Evolutionary conservation across 2,113 vertebrate genomes (phyloP), one percentile per base, ranked within the genome.

Genomic region (Colius striatus): DNA sequence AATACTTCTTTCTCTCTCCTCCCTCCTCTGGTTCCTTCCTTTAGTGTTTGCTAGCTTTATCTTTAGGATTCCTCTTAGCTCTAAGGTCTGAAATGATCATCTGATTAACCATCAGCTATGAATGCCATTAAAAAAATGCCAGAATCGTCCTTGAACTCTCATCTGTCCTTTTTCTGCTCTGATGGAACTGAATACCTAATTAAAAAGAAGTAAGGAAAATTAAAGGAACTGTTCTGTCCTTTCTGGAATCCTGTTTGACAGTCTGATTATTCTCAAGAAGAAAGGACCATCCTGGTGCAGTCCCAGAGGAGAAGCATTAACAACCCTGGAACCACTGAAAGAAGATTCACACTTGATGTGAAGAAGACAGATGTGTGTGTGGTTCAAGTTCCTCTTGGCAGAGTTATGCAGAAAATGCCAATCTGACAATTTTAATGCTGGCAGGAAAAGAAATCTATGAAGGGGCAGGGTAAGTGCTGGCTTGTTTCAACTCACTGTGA

Each of bases 251-350:
- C 48, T 38, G 36, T 90, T 76, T 85, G 82, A 79, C 68, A 84
- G 81, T 34, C 62, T 2, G 29, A 48, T 87, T 79, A 80, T 63
- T 71, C 50, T 85, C 32, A 22, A 30, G 62, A 79, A 85, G 78
- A 66, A 73, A 84, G 68, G 47, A 43, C 58, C 7, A 6, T 61
- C 36, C 51, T 47, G 74, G n/a, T 76, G 79, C 85, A 34, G n/a
- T 73, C 89, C 79, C 66, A 25, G 89, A 62, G 68, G 70, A 48
- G 50, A 26, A 93, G 89, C 75, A 85, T 92, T 80, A 88, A 89
- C 75, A 87, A 9, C 78, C 43, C 47, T 84, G 73, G 82, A 45
- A 91, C 78, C 60, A 34, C 63, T 11, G 74, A 58, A 50, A 51
- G 84, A 66, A 89, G 78, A 92, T 87, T 67, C 53, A 71, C 5